Percentiles rank a stretch among this genome's conserved stretches.
phyloP scores from a whole-genome alignment of 2,113 vertebrate species.

The Mus spicilegus region DNA sequence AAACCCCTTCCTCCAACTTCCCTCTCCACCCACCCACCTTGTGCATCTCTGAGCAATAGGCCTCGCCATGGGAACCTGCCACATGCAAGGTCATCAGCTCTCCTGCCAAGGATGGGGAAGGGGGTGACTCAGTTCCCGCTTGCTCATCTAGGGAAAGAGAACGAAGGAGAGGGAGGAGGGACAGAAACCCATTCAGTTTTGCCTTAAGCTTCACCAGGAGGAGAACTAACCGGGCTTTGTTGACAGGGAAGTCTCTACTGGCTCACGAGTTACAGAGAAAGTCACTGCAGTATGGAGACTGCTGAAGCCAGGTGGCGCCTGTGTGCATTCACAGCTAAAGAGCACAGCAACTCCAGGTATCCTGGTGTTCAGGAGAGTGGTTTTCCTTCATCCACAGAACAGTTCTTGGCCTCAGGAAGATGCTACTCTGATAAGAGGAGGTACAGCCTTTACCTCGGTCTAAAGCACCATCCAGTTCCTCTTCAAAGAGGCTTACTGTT shows the following conservation, averaged over 20 bases:
- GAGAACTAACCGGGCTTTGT: neutral
- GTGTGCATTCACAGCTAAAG: neutral
- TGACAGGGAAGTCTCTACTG: neutral
- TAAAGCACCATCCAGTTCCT: neutral
- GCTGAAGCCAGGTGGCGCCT: neutral
- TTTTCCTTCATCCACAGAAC: no score
- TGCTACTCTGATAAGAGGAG: neutral
- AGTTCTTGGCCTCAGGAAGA: neutral
- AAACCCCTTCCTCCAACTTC: neutral
- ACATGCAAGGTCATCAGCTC: conserved; percentile 71
- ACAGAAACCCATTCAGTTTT: conserved; percentile 7
- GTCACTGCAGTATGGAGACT: neutral
- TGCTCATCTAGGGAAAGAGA: conserved; percentile 73
- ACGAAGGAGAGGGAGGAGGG: neutral
- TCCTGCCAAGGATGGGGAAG: conserved; percentile 71
- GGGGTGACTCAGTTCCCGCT: conserved; percentile 81
- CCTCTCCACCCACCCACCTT: conserved; percentile 40
- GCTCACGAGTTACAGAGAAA: neutral
- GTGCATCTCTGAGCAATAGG: conserved; percentile 63
- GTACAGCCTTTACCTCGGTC: neutral
- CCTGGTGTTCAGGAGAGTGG: neutral
- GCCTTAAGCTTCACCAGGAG: conserved; percentile 8
- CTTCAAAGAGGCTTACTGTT: neutral
- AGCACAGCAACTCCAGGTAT: neutral
- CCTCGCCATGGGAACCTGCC: conserved; percentile 46